Evolutionary conservation across 2,888 invertebrate species (phyloP), one percentile per base, ranked within the genome.

Genomic region (Carabus problematicus): DNA sequence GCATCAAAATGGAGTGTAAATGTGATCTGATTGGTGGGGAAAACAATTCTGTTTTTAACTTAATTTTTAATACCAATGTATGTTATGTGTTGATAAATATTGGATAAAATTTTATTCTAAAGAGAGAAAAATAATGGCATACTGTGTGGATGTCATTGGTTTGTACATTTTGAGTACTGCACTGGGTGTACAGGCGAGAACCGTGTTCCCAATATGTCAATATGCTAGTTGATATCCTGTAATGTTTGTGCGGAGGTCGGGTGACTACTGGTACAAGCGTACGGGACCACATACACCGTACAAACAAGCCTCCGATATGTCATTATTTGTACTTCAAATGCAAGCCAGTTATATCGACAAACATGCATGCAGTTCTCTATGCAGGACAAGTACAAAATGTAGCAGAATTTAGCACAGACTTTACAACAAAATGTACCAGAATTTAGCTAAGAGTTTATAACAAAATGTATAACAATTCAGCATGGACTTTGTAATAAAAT

Each of bases 1-100:
- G 42, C 55, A 55, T 29, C 56, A 69, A 69, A 56, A 69, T 69
- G 69, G 69, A 56, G 69, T 61, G n/a, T 29, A 8, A 56, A 40
- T 6, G 29, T 29, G 18, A 16, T 14, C 9, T 52, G 52, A 52
- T 52, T 29, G 29, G 29, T 6, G 1, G 12, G 6, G 49, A 49
- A 16, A 49, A 49, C 1, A 29, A 29, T 29, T 29, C 6, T 29
- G 29, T 29, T 29, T 29, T 29, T 29, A 29, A 29, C 6, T 29
- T 29, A n/a, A n/a, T n/a, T n/a, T n/a, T n/a, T n/a, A n/a, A n/a
- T n/a, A n/a, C n/a, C n/a, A n/a, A n/a, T n/a, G n/a, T n/a, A n/a
- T n/a, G n/a, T n/a, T n/a, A n/a, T n/a, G n/a, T n/a, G n/a, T n/a
- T n/a, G n/a, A n/a, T n/a, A n/a, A n/a, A n/a, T n/a, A n/a, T n/a